Percentiles rank a stretch among this genome's conserved stretches.
Conservation (phyloP, 2,797 vertebrate species). For the Pantherophis alleghaniensis region DNA sequence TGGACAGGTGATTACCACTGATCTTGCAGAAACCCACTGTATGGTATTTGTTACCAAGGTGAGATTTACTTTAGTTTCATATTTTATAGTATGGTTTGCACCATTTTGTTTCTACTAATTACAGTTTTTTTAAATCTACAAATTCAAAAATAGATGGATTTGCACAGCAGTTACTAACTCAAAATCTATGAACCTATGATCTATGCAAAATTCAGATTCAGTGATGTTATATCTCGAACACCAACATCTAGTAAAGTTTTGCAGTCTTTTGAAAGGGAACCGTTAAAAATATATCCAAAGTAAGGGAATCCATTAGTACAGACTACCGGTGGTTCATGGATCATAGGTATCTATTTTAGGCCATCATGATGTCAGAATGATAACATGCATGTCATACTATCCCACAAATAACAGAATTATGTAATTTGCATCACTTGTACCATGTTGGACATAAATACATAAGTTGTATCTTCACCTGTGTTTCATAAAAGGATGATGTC, state of each 20-base stretch:
- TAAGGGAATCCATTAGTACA: neutral
- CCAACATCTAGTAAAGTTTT: neutral
- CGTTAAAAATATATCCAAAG: neutral
- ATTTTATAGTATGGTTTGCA: neutral
- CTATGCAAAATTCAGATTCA: neutral
- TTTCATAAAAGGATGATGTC: neutral
- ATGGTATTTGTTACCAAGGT: conserved; percentile 60
- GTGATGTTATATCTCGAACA: neutral
- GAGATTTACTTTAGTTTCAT: conserved; percentile 35
- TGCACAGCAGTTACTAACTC: neutral
- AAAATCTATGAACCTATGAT: neutral
- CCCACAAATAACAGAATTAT: neutral
- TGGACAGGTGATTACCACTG: conserved; percentile 57
- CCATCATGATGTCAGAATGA: neutral
- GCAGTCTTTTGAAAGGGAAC: neutral
- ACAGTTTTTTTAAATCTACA: neutral
- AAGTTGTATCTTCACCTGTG: neutral
- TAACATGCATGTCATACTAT: neutral
- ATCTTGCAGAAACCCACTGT: conserved; percentile 43
- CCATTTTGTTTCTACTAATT: neutral
- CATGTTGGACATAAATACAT: neutral
- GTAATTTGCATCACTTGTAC: neutral
- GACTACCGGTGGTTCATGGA: neutral
- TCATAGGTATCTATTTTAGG: neutral
- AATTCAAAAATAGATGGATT: neutral